Conservation (phyloP, 2,113 vertebrate species). For the Ondatra zibethicus region DNA sequence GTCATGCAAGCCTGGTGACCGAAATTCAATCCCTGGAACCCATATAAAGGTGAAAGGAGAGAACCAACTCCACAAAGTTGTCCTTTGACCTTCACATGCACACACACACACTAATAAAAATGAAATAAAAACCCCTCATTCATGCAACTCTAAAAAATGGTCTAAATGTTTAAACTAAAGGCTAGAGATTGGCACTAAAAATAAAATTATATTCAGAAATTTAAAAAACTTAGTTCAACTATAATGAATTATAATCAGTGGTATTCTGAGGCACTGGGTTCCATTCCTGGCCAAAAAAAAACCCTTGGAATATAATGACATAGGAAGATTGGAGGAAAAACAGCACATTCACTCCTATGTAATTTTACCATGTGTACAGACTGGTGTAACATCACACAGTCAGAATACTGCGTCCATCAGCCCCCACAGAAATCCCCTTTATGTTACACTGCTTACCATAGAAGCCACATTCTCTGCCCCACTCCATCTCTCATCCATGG, state of each 20-base stretch:
- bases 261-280: background rate
- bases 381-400: background rate
- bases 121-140: background rate
- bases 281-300: background rate
- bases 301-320: background rate
- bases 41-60: background rate
- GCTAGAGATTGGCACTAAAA: background rate
- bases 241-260: constrained; percentile 3
- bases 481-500: background rate
- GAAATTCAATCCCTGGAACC: background rate
- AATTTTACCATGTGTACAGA: background rate
- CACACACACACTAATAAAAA: background rate
- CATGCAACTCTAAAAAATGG: background rate
- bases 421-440: background rate
- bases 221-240: constrained; percentile 11
- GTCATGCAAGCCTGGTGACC: background rate
- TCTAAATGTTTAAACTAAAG: constrained; percentile 25
- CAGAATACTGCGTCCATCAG: background rate
- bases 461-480: background rate
- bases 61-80: background rate
- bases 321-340: background rate
- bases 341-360: background rate
- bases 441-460: background rate
- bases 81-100: background rate
- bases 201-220: constrained; percentile 29